These are phyloP conservation scores for Portunus trituberculatus DNA, from an alignment of 1,140 invertebrate genomes.

Conservation along the genomic window DNA sequence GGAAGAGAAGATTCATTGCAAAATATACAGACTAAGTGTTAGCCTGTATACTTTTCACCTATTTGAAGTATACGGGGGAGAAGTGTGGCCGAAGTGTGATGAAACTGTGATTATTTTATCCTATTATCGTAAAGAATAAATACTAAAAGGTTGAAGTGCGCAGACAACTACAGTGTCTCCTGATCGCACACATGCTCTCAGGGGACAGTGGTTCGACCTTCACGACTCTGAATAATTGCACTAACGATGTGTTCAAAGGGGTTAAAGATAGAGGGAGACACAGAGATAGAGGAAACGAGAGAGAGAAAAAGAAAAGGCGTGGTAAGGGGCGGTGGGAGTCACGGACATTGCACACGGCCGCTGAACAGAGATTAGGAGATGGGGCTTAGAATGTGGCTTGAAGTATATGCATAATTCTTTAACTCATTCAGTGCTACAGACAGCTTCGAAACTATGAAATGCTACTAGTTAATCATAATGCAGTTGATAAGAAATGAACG, in stretches of 20 bases:
- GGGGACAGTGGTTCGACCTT: not conserved
- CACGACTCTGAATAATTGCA: not conserved
- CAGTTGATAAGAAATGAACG: too few species aligned
- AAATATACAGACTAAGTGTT: too few species aligned
- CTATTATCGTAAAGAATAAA: constrained; percentile 13
- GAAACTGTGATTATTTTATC: not conserved
- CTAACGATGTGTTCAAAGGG: not conserved
- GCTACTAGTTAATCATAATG: too few species aligned
- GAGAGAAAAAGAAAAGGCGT: not conserved
- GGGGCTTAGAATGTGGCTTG: not conserved
- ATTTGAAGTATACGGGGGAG: too few species aligned
- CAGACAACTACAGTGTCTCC: not conserved
- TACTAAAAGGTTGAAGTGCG: not conserved
- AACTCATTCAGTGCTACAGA: too few species aligned
- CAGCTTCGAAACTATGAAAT: too few species aligned
- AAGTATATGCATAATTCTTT: not conserved
- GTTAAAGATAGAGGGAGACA: too few species aligned
- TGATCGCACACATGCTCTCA: not conserved
- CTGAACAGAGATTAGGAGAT: not conserved
- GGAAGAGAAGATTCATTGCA: too few species aligned
- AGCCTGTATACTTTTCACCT: too few species aligned
- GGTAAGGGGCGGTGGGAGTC: not conserved
- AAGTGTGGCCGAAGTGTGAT: not conserved
- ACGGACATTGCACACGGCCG: not conserved
- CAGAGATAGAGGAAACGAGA: too few species aligned